These are phyloP conservation scores for Myrmecophaga tridactyla DNA, from an alignment of 2,113 vertebrate species.

Conservation along the genomic window DNA sequence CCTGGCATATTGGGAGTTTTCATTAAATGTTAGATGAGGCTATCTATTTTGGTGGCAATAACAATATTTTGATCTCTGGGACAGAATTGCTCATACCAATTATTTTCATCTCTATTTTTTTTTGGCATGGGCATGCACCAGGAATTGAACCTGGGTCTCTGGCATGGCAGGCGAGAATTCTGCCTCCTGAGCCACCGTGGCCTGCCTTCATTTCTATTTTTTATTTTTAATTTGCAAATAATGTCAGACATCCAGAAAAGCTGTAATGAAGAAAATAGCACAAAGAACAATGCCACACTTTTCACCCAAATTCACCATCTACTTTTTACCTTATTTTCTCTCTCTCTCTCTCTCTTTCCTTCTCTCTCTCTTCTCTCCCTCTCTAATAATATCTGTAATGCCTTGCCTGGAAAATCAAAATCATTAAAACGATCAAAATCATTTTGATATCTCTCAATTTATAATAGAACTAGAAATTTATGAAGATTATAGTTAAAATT, in stretches of 20 bases:
- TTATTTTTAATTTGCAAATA: not conserved
- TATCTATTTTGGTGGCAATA: not conserved
- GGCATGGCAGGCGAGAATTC: no score
- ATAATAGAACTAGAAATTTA: not conserved
- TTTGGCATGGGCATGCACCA: no score
- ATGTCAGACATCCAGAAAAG: not conserved
- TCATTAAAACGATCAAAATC: no score
- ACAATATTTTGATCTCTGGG: not conserved
- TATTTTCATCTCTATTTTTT: not conserved
- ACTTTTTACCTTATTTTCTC: not conserved
- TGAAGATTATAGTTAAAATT: not conserved
- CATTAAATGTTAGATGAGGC: not conserved
- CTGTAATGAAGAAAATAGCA: not conserved
- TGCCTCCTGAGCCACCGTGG: no score
- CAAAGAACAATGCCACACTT: not conserved
- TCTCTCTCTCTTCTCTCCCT: not conserved
- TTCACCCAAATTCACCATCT: not conserved
- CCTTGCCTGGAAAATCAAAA: not conserved
- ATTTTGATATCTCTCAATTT: not conserved
- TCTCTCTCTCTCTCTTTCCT: rapidly evolving
- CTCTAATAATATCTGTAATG: not conserved
- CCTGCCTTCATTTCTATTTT: not conserved
- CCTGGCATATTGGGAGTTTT: not conserved
- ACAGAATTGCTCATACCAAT: not conserved
- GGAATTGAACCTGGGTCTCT: no score